phyloP scores from a whole-genome alignment of 2,888 invertebrate species.

The Allophyes oxyacanthae region DNA sequence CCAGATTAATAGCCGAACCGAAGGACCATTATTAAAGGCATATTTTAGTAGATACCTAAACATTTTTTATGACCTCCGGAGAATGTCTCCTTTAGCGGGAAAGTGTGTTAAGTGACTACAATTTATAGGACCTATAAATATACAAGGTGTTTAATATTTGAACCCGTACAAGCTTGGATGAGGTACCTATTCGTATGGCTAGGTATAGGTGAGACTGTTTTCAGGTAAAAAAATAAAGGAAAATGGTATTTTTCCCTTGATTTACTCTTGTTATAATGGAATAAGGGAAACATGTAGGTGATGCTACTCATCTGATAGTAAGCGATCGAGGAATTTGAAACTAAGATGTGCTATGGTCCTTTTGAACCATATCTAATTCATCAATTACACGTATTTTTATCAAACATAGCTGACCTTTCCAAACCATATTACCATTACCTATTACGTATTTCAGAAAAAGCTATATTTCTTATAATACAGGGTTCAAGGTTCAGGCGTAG shows the following conservation, averaged over 20 bases:
- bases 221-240: no score
- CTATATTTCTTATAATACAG: constrained; percentile 12
- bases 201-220: no score
- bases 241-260: no score
- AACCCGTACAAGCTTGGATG: constrained; percentile 20
- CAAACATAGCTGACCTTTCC: no score
- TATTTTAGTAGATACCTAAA: constrained; percentile 55
- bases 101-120: constrained; percentile 45
- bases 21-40: constrained; percentile 55
- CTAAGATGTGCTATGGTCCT: no score
- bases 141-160: constrained; percentile 38
- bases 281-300: no score
- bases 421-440: no score
- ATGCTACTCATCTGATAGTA: no score
- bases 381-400: no score
- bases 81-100: constrained; percentile 43
- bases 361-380: no score
- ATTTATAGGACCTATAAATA: constrained; percentile 51
- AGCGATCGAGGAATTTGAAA: no score
- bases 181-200: not conserved
- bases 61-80: constrained; percentile 52
- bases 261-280: no score
- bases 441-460: not conserved
- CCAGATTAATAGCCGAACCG: constrained; percentile 54
- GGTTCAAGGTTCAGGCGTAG: constrained; percentile 37